Percentiles rank a stretch among this genome's conserved stretches.
Evolutionary conservation across 2,888 invertebrate species (phyloP).

Genomic region (Patella caerulea): DNA sequence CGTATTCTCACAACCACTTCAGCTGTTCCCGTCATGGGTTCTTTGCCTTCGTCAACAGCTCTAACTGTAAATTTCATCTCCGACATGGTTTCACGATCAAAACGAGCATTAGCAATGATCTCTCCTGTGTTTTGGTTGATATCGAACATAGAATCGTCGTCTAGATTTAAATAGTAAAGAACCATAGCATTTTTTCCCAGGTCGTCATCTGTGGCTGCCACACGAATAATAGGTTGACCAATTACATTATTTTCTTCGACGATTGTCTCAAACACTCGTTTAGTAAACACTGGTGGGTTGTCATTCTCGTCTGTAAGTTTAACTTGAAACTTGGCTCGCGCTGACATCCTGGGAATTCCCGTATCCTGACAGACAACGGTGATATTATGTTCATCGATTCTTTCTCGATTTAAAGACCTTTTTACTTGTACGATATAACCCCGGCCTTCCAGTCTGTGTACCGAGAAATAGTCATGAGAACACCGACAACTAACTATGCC

Average conservation of each 20-base stretch:
- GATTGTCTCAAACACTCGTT: conserved; percentile 46
- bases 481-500: conserved; percentile 53
- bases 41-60: conserved; percentile 51
- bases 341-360: conserved; percentile 52
- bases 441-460: conserved; percentile 34
- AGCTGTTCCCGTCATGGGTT: conserved; percentile 43
- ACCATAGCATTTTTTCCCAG: conserved; percentile 49
- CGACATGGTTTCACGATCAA: conserved; percentile 54
- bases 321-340: conserved; percentile 50
- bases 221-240: conserved; percentile 50
- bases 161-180: conserved; percentile 46
- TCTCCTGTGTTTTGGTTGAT: conserved; percentile 55
- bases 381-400: conserved; percentile 49
- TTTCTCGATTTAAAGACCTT: conserved; percentile 56
- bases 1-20: conserved; percentile 50
- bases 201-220: conserved; percentile 60
- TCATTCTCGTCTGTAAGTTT: conserved; percentile 64
- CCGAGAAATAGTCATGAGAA: conserved; percentile 31
- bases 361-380: conserved; percentile 58
- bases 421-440: conserved; percentile 55
- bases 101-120: conserved; percentile 46
- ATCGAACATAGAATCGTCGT: conserved; percentile 43
- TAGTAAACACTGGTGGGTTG: conserved; percentile 58
- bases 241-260: conserved; percentile 59
- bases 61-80: conserved; percentile 50